A percentile compares a stretch with the other conserved stretches of the same genome.
These are phyloP conservation scores for Daboia siamensis DNA, from an alignment of 2,113 vertebrate genomes.

Conservation along the genomic window DNA sequence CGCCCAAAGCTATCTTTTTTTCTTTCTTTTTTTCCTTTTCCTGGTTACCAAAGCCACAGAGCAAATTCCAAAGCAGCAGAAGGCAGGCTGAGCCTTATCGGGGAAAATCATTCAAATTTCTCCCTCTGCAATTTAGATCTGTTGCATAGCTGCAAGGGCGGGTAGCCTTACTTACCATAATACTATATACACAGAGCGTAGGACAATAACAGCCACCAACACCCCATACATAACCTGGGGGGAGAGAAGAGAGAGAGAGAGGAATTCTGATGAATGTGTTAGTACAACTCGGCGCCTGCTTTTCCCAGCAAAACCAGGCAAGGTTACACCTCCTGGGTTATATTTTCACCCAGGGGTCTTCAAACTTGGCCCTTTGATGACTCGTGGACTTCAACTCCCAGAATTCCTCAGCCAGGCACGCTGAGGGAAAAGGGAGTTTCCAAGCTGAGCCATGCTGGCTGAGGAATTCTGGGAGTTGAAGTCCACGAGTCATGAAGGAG, in stretches of 20 bases:
- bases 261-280: slow-evolving; percentile 3
- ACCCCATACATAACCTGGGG: slow-evolving; percentile 94
- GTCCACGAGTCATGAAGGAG: too few species aligned
- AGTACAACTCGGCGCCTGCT: background rate
- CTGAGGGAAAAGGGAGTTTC: too few species aligned
- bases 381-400: too few species aligned
- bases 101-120: background rate
- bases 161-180: slow-evolving; percentile 81
- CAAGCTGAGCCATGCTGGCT: too few species aligned
- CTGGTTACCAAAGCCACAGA: background rate
- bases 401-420: too few species aligned
- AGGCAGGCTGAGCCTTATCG: background rate
- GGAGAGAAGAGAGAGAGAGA: slow-evolving; percentile 18
- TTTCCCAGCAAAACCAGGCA: background rate
- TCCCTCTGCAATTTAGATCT: background rate
- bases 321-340: background rate
- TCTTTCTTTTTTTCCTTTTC: too few species aligned
- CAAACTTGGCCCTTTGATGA: too few species aligned
- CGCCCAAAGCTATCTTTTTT: too few species aligned
- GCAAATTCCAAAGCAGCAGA: background rate
- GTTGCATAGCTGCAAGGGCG: background rate
- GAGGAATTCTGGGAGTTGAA: too few species aligned
- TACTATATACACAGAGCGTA: slow-evolving; percentile 93
- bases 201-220: slow-evolving; percentile 86
- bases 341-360: too few species aligned